Base-by-base conservation (phyloP, 2,888 invertebrate genomes). In the Acrocyrtus sp. region DNA sequence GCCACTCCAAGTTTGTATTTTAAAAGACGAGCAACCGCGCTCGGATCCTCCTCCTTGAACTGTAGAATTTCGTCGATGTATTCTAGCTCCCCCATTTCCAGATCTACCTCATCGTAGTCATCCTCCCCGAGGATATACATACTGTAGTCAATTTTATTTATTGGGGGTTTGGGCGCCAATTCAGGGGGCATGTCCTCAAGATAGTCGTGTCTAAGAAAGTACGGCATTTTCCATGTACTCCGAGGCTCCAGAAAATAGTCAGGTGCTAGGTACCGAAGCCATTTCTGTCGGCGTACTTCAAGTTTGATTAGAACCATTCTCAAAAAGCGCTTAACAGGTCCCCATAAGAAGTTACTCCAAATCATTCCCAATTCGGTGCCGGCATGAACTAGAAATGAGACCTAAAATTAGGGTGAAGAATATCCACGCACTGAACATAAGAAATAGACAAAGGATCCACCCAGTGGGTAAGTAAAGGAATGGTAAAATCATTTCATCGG, bases 61-160 rank as follows among this genome's bases (percentile, higher is more conserved):
- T 68, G 60, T 12, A 68, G 68, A n/a, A 68, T 4, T 10, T 68
- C 60, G 21, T 68, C 68, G 19, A 68, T 45, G 12, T 22, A 68
- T 19, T 68, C 60, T 19, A 68, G 10, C 15, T 68, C 60, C 29
- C 60, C 58, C 21, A 53, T 27, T 19, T 39, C 53, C 41, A 68
- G 41, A 15, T 68, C 68, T 3, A 26, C n/a, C 24, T 51, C 60
- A 19, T 58, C 60, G 19, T 60, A 60, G 21, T 68, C 68, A 15
- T 68, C 68, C 24, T 5, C 39, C n/a, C 51, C 26, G 10, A 68
- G 26, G 15, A 68, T 29, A 45, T 68, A 68, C 60, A 60, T 51
- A 12, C 60, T 53, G 34, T 68, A 68, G 29, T 68, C 60, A 29
- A 60, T 68, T 5, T 27, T 45, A 21, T 68, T 68, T 0, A 60